phyloP scores from a whole-genome alignment of 2,797 vertebrate species.

The Brachyrhaphis roseni region DNA sequence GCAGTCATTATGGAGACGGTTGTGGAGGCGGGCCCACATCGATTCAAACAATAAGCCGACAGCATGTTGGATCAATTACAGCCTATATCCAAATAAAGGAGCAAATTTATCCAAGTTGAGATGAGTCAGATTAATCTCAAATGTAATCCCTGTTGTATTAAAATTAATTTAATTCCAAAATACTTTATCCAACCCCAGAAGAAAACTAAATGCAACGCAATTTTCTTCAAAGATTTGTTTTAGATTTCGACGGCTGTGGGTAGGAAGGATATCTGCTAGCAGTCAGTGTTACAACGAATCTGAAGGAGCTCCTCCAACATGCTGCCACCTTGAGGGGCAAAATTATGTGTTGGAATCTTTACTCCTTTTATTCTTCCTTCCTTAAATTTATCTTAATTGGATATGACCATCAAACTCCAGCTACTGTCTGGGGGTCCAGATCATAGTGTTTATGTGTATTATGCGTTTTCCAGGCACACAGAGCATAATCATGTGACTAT shows the following conservation, averaged over 20 bases:
- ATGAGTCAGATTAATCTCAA: not conserved
- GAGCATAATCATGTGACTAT: too few species aligned
- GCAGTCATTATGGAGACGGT: slow-evolving; percentile 62
- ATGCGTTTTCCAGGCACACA: too few species aligned
- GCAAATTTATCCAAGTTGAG: not conserved
- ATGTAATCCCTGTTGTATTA: not conserved
- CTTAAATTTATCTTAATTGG: not conserved
- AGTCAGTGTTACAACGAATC: not conserved
- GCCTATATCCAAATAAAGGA: not conserved
- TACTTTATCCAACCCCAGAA: not conserved
- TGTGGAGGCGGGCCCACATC: not conserved
- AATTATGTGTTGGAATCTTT: too few species aligned
- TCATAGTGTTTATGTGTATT: not conserved
- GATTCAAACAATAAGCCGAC: slow-evolving; percentile 1
- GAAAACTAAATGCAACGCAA: not conserved
- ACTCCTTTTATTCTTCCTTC: not conserved
- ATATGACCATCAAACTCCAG: not conserved
- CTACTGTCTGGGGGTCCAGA: not conserved
- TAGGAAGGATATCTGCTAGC: too few species aligned
- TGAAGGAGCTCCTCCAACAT: not conserved
- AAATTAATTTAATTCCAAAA: not conserved
- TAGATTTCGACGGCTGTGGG: not conserved
- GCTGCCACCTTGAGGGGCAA: too few species aligned
- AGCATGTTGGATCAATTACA: too few species aligned
- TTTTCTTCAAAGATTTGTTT: not conserved